phyloP scores from a whole-genome alignment of 2,797 vertebrate species.

The Ceyx erithaca region DNA sequence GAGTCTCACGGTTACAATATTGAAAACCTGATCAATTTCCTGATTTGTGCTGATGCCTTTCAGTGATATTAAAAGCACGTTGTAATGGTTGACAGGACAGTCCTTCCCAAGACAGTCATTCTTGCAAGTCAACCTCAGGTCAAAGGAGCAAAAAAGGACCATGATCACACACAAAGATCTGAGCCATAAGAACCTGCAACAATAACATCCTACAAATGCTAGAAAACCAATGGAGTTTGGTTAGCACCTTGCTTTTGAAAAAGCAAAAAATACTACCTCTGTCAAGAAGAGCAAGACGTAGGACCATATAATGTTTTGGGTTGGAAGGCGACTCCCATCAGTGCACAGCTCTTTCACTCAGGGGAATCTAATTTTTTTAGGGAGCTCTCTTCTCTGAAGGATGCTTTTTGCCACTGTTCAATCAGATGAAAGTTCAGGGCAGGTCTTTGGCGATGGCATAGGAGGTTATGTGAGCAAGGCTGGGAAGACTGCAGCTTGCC shows the following conservation, averaged over 20 bases:
- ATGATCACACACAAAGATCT: background rate
- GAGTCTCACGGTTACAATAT: background rate
- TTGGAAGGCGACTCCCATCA: background rate
- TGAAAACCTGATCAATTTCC: conserved; percentile 38
- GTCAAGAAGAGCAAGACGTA: background rate
- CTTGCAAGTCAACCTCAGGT: background rate
- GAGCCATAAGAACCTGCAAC: background rate
- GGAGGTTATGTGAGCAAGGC: background rate
- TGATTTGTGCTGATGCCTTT: background rate
- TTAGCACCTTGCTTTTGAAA: background rate
- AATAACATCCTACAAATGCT: background rate
- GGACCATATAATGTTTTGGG: background rate
- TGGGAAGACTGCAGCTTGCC: background rate
- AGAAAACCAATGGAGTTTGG: background rate
- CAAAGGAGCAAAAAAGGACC: background rate
- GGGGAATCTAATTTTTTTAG: background rate
- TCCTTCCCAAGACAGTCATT: background rate
- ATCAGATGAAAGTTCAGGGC: background rate
- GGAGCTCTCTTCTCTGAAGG: background rate
- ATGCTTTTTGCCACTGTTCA: background rate
- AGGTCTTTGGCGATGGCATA: background rate
- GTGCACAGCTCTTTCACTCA: background rate
- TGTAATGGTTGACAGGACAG: background rate
- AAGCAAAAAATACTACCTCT: background rate
- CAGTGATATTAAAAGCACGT: background rate